phyloP scores from a whole-genome alignment of 2,113 vertebrate species.

The Hyla sarda region DNA sequence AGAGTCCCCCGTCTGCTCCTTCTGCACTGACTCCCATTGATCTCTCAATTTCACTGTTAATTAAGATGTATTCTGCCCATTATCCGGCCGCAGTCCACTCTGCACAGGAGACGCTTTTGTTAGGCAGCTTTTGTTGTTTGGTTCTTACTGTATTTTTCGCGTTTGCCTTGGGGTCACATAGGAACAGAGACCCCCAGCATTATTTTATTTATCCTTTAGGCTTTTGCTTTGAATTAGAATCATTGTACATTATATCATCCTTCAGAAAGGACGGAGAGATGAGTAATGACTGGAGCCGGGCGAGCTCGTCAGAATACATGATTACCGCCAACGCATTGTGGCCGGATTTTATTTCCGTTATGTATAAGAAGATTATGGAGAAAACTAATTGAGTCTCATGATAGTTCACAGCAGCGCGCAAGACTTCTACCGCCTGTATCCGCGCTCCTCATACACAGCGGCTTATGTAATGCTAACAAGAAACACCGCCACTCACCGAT shows the following conservation, averaged over 20 bases:
- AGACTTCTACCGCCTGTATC: neutral
- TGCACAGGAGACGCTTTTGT: constrained; percentile 61
- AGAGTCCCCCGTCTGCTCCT: constrained; percentile 21
- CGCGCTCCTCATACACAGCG: neutral
- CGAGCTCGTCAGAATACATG: neutral
- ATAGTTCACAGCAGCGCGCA: constrained; percentile 5
- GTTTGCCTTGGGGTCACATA: neutral
- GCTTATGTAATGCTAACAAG: neutral
- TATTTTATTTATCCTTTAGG: neutral
- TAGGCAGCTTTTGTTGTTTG: constrained; percentile 55
- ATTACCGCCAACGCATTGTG: neutral
- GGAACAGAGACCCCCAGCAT: neutral
- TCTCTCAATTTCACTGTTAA: constrained; percentile 66
- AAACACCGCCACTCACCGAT: neutral
- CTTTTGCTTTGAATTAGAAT: constrained; percentile 11
- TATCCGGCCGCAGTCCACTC: constrained; percentile 37
- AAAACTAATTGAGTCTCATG: constrained; percentile 44
- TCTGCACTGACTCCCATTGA: constrained; percentile 60
- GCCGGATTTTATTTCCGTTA: constrained; percentile 32
- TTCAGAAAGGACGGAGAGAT: constrained; percentile 12
- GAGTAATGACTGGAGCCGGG: neutral
- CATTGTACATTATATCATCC: neutral
- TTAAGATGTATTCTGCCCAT: constrained; percentile 68
- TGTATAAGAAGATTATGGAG: constrained; percentile 27
- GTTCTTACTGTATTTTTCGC: constrained; percentile 24